These are phyloP conservation scores for Actinia tenebrosa DNA, from an alignment of 64 coral and sea anemone species.

Conservation along the genomic window DNA sequence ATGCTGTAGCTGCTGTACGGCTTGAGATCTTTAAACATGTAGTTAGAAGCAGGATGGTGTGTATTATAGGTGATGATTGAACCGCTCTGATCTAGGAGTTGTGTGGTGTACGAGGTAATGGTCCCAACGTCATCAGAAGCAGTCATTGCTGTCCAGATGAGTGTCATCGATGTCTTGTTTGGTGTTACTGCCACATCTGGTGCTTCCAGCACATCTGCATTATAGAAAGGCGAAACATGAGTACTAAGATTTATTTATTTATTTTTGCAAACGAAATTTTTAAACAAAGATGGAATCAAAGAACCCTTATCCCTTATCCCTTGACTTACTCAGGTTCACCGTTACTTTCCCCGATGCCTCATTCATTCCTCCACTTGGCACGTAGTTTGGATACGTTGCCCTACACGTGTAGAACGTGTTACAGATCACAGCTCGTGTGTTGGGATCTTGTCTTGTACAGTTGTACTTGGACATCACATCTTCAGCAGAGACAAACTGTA, in stretches of 20 bases:
- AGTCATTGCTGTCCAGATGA: background rate
- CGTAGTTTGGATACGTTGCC: background rate
- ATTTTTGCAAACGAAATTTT: background rate
- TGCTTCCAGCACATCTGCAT: conserved; percentile 5
- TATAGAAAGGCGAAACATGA: background rate
- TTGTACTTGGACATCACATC: background rate
- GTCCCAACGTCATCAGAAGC: background rate
- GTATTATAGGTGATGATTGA: background rate
- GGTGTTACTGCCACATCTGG: background rate
- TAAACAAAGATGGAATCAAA: background rate
- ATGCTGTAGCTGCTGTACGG: conserved; percentile 8
- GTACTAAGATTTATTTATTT: background rate
- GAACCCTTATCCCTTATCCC: too few relatives aligned
- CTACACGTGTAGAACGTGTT: conserved; percentile 1
- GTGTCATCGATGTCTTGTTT: background rate
- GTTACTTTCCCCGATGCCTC: background rate
- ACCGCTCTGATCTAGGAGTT: background rate
- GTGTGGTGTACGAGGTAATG: background rate
- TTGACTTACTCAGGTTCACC: background rate
- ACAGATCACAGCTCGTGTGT: background rate
- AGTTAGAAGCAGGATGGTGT: too few relatives aligned
- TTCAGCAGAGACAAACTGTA: too few relatives aligned
- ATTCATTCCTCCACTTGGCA: background rate
- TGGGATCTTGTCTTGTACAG: conserved; percentile 15
- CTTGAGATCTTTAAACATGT: background rate